A percentile compares a stretch with the other conserved stretches of the same genome.
These are phyloP conservation scores for Ophioninae sp. DNA, from an alignment of 2,888 invertebrate species.

Conservation along the genomic window DNA sequence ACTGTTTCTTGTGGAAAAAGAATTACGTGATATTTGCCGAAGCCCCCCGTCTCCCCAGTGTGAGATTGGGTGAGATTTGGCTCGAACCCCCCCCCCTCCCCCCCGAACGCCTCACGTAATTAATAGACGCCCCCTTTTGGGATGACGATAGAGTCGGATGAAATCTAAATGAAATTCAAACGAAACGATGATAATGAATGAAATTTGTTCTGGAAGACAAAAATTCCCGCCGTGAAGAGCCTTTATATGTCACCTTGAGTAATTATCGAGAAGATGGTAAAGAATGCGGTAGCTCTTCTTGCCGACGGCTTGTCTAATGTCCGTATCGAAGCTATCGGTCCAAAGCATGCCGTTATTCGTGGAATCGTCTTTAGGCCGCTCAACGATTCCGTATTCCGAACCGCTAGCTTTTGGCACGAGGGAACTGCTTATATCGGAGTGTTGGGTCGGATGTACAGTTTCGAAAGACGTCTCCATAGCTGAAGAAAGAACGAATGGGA, in stretches of 20 bases:
- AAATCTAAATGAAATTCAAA: background rate
- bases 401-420: conserved; percentile 52
- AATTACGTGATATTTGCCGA: too few species aligned
- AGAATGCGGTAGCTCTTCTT: conserved; percentile 69
- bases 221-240: background rate
- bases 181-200: too few species aligned
- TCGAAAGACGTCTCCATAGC: conserved; percentile 18
- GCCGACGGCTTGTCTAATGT: conserved; percentile 67
- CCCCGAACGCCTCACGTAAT: too few species aligned
- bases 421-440: conserved; percentile 68
- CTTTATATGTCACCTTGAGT: conserved; percentile 69
- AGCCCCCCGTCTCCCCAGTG: too few species aligned
- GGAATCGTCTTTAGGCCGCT: conserved; percentile 44
- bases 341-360: conserved; percentile 68
- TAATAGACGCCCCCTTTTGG: too few species aligned
- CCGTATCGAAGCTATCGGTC: conserved; percentile 69
- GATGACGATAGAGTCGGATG: too few species aligned
- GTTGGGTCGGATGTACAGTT: conserved; percentile 67
- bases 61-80: too few species aligned
- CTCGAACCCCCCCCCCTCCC: too few species aligned
- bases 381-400: conserved; percentile 19
- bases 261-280: conserved; percentile 68
- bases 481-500: background rate
- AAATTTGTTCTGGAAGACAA: background rate
- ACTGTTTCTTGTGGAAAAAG: too few species aligned